phyloP scores from a whole-genome alignment of 2,888 invertebrate genomes.

The Mythimna albipuncta region DNA sequence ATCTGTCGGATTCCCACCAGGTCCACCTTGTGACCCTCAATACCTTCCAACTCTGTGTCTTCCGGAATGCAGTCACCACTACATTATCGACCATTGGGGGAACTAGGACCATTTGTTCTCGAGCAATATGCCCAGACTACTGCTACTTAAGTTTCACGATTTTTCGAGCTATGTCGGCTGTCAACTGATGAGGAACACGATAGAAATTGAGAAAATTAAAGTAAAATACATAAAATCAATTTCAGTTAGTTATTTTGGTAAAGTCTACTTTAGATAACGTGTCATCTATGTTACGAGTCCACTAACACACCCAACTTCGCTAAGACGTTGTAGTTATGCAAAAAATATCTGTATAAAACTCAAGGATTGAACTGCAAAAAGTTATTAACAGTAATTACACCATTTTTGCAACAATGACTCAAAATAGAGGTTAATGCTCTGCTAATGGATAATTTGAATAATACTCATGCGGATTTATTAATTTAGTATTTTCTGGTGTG shows the following conservation, averaged over 20 bases:
- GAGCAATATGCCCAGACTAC: too few species aligned
- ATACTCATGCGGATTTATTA: slow-evolving; percentile 31
- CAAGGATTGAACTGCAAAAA: slow-evolving; percentile 21
- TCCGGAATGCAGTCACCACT: too few species aligned
- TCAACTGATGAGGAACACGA: too few species aligned
- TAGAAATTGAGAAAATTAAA: too few species aligned
- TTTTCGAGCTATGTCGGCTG: too few species aligned
- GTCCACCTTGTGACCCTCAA: too few species aligned
- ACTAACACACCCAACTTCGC: background rate
- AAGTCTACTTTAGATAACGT: background rate
- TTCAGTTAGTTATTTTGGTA: background rate
- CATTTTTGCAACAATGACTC: slow-evolving; percentile 54
- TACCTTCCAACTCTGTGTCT: too few species aligned
- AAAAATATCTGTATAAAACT: slow-evolving; percentile 19
- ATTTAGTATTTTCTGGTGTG: slow-evolving; percentile 14
- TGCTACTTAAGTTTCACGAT: too few species aligned
- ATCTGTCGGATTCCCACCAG: too few species aligned
- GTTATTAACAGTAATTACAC: slow-evolving; percentile 38
- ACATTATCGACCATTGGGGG: too few species aligned
- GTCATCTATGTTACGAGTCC: background rate
- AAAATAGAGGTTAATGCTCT: slow-evolving; percentile 47
- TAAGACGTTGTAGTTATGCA: background rate
- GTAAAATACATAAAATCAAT: background rate
- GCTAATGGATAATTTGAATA: slow-evolving; percentile 41
- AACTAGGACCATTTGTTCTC: too few species aligned